These are phyloP conservation scores for Galbula dea DNA, from an alignment of 2,113 vertebrate genomes.

Conservation along the genomic window DNA sequence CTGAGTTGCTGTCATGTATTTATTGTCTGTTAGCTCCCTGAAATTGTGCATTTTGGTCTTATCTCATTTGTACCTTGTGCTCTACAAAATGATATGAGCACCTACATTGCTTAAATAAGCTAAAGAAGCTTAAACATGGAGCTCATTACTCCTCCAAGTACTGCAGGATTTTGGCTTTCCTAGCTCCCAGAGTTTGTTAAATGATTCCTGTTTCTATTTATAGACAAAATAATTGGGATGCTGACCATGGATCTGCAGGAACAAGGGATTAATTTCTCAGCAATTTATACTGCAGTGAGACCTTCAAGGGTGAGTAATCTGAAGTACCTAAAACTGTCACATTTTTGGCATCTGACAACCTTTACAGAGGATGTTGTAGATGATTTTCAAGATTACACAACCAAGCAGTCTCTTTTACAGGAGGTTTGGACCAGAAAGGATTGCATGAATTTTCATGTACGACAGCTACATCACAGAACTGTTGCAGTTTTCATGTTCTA, in stretches of 20 bases:
- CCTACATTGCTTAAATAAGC: background rate
- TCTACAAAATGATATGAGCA: background rate
- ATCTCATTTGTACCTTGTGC: background rate
- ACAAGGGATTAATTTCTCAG: slow-evolving; percentile 44
- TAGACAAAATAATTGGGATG: slow-evolving; percentile 64
- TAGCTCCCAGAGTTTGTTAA: background rate
- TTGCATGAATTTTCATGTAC: background rate
- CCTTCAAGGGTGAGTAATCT: slow-evolving; percentile 58
- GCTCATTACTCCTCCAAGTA: background rate
- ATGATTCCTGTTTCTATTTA: slow-evolving; percentile 27
- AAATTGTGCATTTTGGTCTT: background rate
- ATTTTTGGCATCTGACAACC: background rate
- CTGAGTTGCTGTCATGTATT: background rate
- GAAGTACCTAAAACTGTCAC: background rate
- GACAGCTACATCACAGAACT: background rate
- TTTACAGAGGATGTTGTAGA: background rate
- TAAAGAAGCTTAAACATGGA: background rate
- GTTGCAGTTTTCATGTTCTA: background rate
- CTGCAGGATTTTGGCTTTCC: background rate
- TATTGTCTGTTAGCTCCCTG: background rate
- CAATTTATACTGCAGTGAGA: slow-evolving; percentile 56
- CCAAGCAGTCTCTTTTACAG: background rate
- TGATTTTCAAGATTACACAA: slow-evolving; percentile 16
- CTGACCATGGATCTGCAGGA: slow-evolving; percentile 41
- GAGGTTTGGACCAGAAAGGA: background rate